Evolutionary conservation across 2,113 vertebrate genomes (phyloP).

Genomic region (Ophiodon elongatus): DNA sequence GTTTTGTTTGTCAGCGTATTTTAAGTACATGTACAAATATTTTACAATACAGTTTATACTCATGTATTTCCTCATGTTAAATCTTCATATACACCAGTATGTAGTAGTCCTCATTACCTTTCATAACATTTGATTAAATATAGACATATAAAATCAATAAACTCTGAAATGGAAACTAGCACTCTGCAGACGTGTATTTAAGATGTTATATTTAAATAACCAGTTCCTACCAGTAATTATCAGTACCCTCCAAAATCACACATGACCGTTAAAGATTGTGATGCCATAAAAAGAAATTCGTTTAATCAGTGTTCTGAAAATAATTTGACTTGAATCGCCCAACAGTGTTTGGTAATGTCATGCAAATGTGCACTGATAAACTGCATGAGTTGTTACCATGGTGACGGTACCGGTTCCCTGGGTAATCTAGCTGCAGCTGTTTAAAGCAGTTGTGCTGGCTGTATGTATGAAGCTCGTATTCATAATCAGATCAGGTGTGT

Average conservation of each 20-base stretch:
- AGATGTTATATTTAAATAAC: not conserved
- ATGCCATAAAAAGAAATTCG: not conserved
- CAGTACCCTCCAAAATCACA: not conserved
- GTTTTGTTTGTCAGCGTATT: not conserved
- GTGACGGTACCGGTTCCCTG: too few species aligned
- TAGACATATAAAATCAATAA: not conserved
- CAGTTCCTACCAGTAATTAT: not conserved
- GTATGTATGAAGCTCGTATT: too few species aligned
- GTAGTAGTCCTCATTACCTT: not conserved
- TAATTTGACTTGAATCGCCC: not conserved
- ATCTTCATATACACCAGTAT: not conserved
- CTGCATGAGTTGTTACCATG: too few species aligned
- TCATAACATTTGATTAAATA: not conserved
- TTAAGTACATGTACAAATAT: not conserved
- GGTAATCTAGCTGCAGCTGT: too few species aligned
- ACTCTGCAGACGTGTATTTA: not conserved
- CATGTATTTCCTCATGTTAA: not conserved
- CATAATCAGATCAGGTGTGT: too few species aligned
- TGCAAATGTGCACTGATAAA: too few species aligned
- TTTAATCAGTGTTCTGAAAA: not conserved
- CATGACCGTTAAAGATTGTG: not conserved
- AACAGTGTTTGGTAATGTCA: too few species aligned
- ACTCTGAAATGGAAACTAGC: not conserved
- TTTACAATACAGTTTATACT: not conserved
- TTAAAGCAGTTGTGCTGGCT: too few species aligned